These are phyloP conservation scores for Macrocentrus cingulum DNA, from an alignment of 1,140 invertebrate species.

Conservation along the genomic window DNA sequence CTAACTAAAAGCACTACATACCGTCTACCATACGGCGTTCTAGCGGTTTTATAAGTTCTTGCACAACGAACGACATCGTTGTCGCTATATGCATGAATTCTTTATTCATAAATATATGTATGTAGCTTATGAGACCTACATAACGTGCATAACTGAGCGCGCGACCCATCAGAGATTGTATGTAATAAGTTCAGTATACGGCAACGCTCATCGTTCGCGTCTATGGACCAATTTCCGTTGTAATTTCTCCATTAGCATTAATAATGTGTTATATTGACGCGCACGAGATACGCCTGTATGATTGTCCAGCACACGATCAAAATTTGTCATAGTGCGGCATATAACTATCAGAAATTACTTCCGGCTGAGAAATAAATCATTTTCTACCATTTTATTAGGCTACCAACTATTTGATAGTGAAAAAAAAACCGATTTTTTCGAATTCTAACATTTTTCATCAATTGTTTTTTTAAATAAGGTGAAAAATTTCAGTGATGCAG, in stretches of 20 bases:
- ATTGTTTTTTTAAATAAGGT: no score
- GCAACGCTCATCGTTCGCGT: neutral
- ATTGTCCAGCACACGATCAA: neutral
- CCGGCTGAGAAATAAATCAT: no score
- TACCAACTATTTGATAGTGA: no score
- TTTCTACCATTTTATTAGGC: no score
- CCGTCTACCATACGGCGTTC: constrained; percentile 1
- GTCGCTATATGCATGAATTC: no score
- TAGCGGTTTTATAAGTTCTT: neutral
- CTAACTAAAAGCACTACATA: neutral
- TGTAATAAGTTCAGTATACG: no score
- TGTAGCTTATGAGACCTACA: constrained; percentile 7
- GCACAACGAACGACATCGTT: neutral
- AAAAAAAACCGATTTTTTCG: no score
- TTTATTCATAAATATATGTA: no score
- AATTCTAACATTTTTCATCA: no score
- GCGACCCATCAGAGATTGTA: neutral
- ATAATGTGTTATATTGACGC: neutral
- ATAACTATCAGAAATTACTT: no score
- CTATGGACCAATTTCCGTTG: neutral
- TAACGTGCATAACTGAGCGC: constrained; percentile 5
- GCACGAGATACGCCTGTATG: neutral
- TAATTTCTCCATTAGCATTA: constrained; percentile 5
- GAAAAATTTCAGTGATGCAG: no score
- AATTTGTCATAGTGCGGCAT: no score